Conservation (phyloP, 2,113 vertebrate genomes). For the Cottus gobio region DNA sequence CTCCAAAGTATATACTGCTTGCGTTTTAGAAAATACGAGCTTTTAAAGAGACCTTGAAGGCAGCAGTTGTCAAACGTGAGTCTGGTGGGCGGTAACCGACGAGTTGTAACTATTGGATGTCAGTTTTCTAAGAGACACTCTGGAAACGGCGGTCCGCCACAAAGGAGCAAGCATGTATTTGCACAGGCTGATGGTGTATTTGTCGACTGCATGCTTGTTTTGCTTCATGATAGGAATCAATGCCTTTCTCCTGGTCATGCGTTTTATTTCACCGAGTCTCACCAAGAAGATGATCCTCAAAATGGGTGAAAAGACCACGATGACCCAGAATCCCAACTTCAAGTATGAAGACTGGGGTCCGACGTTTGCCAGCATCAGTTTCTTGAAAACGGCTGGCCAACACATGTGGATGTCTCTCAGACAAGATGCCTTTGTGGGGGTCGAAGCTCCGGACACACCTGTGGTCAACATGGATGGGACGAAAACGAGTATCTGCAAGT, state of each 20-base stretch:
- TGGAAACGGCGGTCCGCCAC: too few species aligned
- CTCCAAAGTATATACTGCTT: not conserved
- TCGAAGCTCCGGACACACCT: slow-evolving; percentile 85
- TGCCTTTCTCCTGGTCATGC: slow-evolving; percentile 67
- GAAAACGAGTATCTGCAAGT: slow-evolving; percentile 78
- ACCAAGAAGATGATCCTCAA: slow-evolving; percentile 82
- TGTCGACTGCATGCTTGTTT: slow-evolving; percentile 20
- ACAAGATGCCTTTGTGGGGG: slow-evolving; percentile 82
- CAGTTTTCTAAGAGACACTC: not conserved
- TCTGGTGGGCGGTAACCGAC: slow-evolving; percentile 34
- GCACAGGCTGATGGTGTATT: slow-evolving; percentile 44
- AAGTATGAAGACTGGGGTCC: slow-evolving; percentile 90
- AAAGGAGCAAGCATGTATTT: slow-evolving; percentile 46
- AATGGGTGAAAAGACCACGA: slow-evolving; percentile 77
- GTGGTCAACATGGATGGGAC: slow-evolving; percentile 80
- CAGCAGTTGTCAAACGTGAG: slow-evolving; percentile 16
- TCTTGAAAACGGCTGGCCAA: slow-evolving; percentile 79
- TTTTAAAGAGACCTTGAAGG: slow-evolving; percentile 2
- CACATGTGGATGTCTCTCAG: slow-evolving; percentile 86
- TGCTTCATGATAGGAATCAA: not conserved
- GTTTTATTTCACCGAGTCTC: slow-evolving; percentile 80
- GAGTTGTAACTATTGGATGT: not conserved
- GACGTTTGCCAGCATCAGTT: slow-evolving; percentile 74
- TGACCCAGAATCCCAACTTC: slow-evolving; percentile 86
- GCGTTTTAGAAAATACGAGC: not conserved